Conservation (phyloP, 2,888 invertebrate species). For the Luperina testacea region DNA sequence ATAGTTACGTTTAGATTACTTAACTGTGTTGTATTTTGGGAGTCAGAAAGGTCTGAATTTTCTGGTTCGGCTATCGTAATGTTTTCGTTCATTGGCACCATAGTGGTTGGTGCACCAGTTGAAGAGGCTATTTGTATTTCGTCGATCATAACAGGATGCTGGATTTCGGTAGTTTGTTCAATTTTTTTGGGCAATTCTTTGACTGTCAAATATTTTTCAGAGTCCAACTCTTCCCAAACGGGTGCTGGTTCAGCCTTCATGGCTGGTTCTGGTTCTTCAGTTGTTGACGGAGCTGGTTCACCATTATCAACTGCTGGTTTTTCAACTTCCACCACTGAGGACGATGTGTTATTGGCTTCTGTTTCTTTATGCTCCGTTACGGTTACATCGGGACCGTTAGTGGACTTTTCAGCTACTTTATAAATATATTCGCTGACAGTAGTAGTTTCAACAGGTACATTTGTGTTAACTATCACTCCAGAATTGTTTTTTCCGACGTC, state of each 20-base stretch:
- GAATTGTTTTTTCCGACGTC: constrained; percentile 38
- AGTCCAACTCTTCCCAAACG: constrained; percentile 83
- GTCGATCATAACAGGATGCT: constrained; percentile 43
- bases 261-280: constrained; percentile 24
- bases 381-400: constrained; percentile 41
- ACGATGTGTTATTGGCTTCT: constrained; percentile 23
- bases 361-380: constrained; percentile 33
- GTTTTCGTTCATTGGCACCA: constrained; percentile 40
- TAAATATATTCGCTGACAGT: constrained; percentile 84
- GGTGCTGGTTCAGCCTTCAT: constrained; percentile 78
- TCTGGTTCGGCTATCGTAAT: constrained; percentile 38
- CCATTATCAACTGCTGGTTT: constrained; percentile 11
- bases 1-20: constrained; percentile 85
- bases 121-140: constrained; percentile 56
- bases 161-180: constrained; percentile 47
- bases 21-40: constrained; percentile 74
- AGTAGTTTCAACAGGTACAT: constrained; percentile 74
- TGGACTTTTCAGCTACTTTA: constrained; percentile 73
- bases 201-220: constrained; percentile 66
- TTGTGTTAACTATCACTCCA: constrained; percentile 52
- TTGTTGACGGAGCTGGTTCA: constrained; percentile 5
- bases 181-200: constrained; percentile 65
- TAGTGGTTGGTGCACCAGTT: constrained; percentile 54
- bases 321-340: constrained; percentile 37
- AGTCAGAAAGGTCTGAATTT: constrained; percentile 44